Conservation (phyloP, 2,888 invertebrate genomes). For the Cataglyphis livida region DNA sequence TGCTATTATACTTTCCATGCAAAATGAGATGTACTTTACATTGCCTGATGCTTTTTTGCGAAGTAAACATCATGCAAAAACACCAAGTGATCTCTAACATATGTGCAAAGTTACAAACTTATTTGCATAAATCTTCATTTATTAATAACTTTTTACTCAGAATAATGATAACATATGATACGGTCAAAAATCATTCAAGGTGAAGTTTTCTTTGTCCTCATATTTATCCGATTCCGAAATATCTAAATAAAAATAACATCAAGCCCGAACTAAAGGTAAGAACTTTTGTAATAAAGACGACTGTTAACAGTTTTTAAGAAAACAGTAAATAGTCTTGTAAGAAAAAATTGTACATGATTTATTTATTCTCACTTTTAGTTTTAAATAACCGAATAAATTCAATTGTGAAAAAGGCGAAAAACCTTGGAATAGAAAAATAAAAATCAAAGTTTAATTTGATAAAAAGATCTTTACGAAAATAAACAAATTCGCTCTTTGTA, state of each 20-base stretch:
- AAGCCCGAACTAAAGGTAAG: not conserved
- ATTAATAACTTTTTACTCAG: not conserved
- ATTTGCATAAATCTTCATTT: not conserved
- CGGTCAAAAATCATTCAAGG: not conserved
- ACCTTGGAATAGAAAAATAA: slow-evolving; percentile 33
- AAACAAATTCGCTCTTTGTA: slow-evolving; percentile 37
- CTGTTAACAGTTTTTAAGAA: not conserved
- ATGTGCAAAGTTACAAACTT: not conserved
- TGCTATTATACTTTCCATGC: not conserved
- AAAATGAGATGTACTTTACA: not conserved
- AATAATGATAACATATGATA: not conserved
- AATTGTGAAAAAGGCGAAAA: slow-evolving; percentile 18
- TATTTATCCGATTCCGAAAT: not conserved
- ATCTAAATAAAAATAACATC: not conserved
- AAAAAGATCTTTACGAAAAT: slow-evolving; percentile 26
- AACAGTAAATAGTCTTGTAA: slow-evolving; percentile 7
- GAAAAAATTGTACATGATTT: slow-evolving; percentile 12
- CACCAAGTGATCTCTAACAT: not conserved
- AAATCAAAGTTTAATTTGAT: slow-evolving; percentile 45
- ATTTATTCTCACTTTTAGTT: slow-evolving; percentile 19
- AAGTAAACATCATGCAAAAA: not conserved
- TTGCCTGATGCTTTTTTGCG: not conserved
- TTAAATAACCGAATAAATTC: slow-evolving; percentile 15
- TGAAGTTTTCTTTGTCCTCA: not conserved
- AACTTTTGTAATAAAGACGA: not conserved